Evolutionary conservation across 2,888 invertebrate genomes (phyloP).

Genomic region (Eledone cirrhosa): DNA sequence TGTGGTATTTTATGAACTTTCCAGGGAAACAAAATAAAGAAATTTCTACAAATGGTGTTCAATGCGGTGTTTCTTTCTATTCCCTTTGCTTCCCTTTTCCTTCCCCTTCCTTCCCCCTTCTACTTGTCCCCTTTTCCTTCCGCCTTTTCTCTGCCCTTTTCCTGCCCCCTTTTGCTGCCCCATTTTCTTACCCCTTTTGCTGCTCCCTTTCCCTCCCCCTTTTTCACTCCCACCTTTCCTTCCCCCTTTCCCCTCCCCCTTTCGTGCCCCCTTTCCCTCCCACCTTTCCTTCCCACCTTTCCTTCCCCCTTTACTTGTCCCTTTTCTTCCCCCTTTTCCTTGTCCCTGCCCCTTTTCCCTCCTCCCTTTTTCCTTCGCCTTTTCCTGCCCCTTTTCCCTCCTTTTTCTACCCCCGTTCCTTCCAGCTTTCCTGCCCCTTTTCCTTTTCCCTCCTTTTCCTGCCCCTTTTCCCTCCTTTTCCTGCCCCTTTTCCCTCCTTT

Average conservation of each 20-base stretch:
- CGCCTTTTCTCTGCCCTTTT: background rate
- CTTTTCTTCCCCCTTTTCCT: background rate
- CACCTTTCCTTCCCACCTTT: background rate
- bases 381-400: background rate
- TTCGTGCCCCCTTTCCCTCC: background rate
- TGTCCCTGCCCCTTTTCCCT: background rate
- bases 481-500: background rate
- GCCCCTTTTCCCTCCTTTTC: background rate
- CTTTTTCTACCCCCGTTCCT: background rate
- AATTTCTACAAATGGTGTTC: no score
- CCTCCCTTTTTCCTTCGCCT: background rate
- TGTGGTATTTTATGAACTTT: no score
- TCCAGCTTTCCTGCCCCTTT: background rate
- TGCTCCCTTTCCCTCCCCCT: background rate
- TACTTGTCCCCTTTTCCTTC: background rate
- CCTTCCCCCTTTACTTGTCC: background rate
- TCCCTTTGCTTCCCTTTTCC: background rate
- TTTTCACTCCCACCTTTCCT: background rate
- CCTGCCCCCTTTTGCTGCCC: background rate
- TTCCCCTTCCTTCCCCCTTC: background rate
- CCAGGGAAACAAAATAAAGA: no score
- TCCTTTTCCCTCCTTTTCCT: background rate
- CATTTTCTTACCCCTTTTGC: background rate
- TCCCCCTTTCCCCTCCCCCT: background rate
- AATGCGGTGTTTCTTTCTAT: no score